Conservation (phyloP, 2,797 vertebrate genomes). For the Channa striata region DNA sequence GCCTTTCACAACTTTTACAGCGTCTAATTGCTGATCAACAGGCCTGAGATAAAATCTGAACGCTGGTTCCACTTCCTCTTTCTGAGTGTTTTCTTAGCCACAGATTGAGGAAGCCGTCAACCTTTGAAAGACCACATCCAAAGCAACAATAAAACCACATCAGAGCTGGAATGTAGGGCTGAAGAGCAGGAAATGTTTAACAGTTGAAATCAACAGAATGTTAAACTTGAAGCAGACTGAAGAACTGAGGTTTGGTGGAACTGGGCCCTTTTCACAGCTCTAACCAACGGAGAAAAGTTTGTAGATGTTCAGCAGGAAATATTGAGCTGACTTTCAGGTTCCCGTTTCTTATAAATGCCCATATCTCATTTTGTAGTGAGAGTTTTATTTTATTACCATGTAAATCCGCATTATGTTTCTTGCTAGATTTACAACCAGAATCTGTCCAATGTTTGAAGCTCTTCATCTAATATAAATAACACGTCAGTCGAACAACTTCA, state of each 20-base stretch:
- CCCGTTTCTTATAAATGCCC: not conserved
- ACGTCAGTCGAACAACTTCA: too few relatives aligned
- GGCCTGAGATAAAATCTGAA: conserved; percentile 19
- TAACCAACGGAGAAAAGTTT: not conserved
- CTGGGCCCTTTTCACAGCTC: not conserved
- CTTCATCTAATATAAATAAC: too few relatives aligned
- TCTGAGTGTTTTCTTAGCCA: conserved; percentile 2
- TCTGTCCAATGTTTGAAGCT: too few relatives aligned
- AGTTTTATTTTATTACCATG: too few relatives aligned
- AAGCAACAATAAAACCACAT: conserved; percentile 54
- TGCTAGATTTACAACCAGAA: too few relatives aligned
- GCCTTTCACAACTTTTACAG: not conserved
- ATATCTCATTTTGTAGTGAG: too few relatives aligned
- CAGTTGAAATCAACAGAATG: not conserved
- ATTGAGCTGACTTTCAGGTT: too few relatives aligned
- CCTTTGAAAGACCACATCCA: conserved; percentile 17
- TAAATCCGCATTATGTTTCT: too few relatives aligned
- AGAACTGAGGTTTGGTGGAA: not conserved
- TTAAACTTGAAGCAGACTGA: conserved; percentile 2
- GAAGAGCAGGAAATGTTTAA: not conserved
- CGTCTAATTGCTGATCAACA: not conserved
- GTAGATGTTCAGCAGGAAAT: not conserved
- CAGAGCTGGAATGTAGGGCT: not conserved
- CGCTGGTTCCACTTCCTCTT: conserved; percentile 55
- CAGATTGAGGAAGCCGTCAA: conserved; percentile 56